Percentiles rank a stretch among this genome's conserved stretches.
These are phyloP conservation scores for Dicranocentrus wangi DNA, from an alignment of 2,888 invertebrate species.

Conservation along the genomic window DNA sequence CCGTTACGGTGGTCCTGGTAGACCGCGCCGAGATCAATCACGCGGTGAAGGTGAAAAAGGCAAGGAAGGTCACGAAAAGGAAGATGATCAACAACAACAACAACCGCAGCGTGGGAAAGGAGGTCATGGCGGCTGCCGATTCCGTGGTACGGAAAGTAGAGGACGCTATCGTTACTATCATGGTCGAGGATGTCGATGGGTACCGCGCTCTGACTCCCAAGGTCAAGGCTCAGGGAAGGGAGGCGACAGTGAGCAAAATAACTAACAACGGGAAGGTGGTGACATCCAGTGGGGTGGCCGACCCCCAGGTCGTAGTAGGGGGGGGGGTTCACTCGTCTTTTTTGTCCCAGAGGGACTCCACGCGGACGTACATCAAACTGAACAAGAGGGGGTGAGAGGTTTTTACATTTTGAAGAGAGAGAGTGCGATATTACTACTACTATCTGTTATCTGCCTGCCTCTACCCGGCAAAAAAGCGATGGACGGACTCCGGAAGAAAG, in stretches of 20 bases:
- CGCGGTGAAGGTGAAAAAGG: slow-evolving; percentile 67
- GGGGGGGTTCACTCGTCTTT: slow-evolving; percentile 77
- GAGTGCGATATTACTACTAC: no score
- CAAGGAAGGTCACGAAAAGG: slow-evolving; percentile 61
- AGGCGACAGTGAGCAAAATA: slow-evolving; percentile 72
- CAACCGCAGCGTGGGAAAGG: slow-evolving; percentile 58
- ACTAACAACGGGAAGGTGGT: slow-evolving; percentile 72
- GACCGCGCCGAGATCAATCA: slow-evolving; percentile 58
- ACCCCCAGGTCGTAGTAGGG: slow-evolving; percentile 72
- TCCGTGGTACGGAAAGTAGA: slow-evolving; percentile 68
- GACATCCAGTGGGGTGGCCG: slow-evolving; percentile 71
- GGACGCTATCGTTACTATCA: slow-evolving; percentile 64
- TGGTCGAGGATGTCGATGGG: slow-evolving; percentile 68
- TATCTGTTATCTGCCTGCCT: no score
- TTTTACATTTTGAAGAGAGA: no score
- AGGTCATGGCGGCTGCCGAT: slow-evolving; percentile 73
- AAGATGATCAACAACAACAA: slow-evolving; percentile 55
- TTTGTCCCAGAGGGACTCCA: slow-evolving; percentile 75
- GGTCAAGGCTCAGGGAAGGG: slow-evolving; percentile 67
- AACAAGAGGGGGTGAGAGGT: no score
- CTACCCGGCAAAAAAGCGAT: no score
- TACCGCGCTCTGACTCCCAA: slow-evolving; percentile 72
- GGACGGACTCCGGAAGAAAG: no score
- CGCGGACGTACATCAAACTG: slow-evolving; percentile 74
- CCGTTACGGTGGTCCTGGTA: slow-evolving; percentile 52